These are phyloP conservation scores for Lutjanus campechanus DNA, from an alignment of 2,797 vertebrate species.

Conservation along the genomic window DNA sequence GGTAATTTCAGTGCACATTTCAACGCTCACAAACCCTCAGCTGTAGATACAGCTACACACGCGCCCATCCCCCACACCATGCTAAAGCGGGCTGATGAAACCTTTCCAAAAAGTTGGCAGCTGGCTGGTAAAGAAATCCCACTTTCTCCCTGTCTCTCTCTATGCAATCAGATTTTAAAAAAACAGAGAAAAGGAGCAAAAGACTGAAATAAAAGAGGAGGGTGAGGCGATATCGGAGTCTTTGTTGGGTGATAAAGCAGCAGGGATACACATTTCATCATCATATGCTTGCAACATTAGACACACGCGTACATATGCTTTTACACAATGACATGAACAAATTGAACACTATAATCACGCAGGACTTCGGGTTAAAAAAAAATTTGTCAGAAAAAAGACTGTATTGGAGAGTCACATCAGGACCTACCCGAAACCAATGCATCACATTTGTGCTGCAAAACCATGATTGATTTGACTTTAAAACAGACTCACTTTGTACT, in stretches of 20 bases:
- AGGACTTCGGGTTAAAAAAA: neutral
- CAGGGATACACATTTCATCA: slow-evolving; percentile 61
- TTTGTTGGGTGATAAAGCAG: slow-evolving; percentile 51
- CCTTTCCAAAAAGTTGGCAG: slow-evolving; percentile 67
- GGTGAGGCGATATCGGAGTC: slow-evolving; percentile 46
- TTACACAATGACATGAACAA: neutral
- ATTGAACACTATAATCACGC: slow-evolving; percentile 14
- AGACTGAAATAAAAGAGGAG: slow-evolving; percentile 46
- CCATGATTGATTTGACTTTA: slow-evolving; percentile 9
- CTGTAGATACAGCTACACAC: slow-evolving; percentile 36
- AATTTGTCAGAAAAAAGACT: neutral
- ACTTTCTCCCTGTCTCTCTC: slow-evolving; percentile 6
- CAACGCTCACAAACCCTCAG: slow-evolving; percentile 19
- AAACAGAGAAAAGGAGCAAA: slow-evolving; percentile 30
- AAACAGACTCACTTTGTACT: slow-evolving; percentile 1
- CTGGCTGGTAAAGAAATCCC: slow-evolving; percentile 48
- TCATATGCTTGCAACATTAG: slow-evolving; percentile 21
- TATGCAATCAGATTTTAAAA: slow-evolving; percentile 56
- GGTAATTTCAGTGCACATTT: slow-evolving; percentile 36
- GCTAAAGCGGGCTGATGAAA: slow-evolving; percentile 73
- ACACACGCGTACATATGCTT: slow-evolving; percentile 1
- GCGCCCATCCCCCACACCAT: slow-evolving; percentile 11
- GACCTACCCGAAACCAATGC: slow-evolving; percentile 21
- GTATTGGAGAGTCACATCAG: slow-evolving; percentile 16
- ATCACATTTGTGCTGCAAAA: slow-evolving; percentile 8